These are phyloP conservation scores for Pseudococcus longispinus DNA, from an alignment of 2,888 invertebrate species.

Conservation along the genomic window DNA sequence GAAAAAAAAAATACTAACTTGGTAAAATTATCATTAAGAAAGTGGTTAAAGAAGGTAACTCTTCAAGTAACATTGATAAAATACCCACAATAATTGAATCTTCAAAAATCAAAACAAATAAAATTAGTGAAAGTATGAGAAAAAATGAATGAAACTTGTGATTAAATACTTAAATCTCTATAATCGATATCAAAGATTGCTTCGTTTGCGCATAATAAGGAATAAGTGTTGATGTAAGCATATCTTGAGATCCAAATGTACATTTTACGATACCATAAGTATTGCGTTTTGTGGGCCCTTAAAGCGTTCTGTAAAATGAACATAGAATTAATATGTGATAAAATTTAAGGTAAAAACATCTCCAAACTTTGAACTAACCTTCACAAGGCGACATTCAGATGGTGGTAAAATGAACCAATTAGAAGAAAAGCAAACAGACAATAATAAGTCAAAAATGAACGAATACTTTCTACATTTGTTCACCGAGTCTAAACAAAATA, in stretches of 20 bases:
- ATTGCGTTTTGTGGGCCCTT: conserved; percentile 86
- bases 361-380: conserved; percentile 10
- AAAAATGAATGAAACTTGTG: conserved; percentile 8
- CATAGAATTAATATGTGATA: background rate
- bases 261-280: conserved; percentile 91
- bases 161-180: conserved; percentile 36
- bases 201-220: conserved; percentile 41
- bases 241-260: conserved; percentile 91
- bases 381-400: background rate
- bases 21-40: conserved; percentile 28
- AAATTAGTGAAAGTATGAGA: conserved; percentile 16
- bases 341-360: background rate
- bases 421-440: conserved; percentile 65
- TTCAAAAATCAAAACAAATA: background rate
- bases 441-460: conserved; percentile 80
- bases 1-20: conserved; percentile 31
- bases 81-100: conserved; percentile 29
- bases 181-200: conserved; percentile 51
- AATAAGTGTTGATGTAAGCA: conserved; percentile 81
- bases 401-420: conserved; percentile 58
- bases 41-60: conserved; percentile 41
- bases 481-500: conserved; percentile 84
- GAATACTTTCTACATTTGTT: conserved; percentile 87
- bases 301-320: conserved; percentile 72
- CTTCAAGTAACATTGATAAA: background rate